Evolutionary conservation across 2,113 vertebrate genomes (phyloP).

Genomic region (Leptobrachium leishanense): DNA sequence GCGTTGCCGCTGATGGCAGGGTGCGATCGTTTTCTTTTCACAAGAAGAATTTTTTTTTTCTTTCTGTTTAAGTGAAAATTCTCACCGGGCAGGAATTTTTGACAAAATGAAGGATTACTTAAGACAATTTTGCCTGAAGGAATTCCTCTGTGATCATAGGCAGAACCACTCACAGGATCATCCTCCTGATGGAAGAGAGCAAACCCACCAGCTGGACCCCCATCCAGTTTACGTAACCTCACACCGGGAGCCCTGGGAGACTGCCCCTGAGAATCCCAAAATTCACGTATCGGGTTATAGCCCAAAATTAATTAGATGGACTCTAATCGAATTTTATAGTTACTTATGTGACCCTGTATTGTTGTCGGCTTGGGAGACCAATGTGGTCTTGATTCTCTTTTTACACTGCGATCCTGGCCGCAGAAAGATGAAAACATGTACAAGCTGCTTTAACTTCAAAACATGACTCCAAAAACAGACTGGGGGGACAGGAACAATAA

Average conservation of each 20-base stretch:
- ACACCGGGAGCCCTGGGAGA: neutral
- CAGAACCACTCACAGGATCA: constrained; percentile 4
- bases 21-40: neutral
- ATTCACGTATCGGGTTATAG: neutral
- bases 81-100: neutral
- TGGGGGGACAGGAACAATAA: no score
- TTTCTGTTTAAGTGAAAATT: neutral
- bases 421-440: neutral
- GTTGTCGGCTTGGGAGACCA: neutral
- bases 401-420: neutral
- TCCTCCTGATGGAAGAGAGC: neutral
- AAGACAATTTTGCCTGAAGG: constrained; percentile 13
- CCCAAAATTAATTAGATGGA: neutral
- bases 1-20: neutral
- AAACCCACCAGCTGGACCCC: neutral
- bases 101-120: constrained; percentile 20
- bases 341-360: neutral
- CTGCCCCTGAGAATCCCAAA: neutral
- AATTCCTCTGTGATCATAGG: constrained; percentile 16
- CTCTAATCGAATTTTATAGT: neutral
- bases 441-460: neutral
- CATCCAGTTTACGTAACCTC: neutral
- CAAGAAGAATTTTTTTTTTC: neutral
- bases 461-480: no score
- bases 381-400: neutral